Conservation (phyloP, 2,797 vertebrate species). For the Zalophus californianus region DNA sequence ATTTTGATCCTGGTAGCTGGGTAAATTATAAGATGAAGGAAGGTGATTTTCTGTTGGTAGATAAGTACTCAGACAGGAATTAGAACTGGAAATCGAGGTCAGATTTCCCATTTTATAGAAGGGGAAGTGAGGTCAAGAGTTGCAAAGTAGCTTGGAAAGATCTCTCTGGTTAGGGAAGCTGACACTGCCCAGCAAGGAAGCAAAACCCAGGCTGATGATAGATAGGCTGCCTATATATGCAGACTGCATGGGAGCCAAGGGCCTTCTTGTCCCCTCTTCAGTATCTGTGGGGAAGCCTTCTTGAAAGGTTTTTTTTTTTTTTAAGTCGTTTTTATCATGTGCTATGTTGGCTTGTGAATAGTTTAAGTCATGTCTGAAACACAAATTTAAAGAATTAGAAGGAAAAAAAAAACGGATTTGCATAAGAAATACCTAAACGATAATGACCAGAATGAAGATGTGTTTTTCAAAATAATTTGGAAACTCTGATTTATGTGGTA, state of each 20-base stretch:
- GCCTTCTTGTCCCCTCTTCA: neutral
- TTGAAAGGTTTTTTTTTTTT: neutral
- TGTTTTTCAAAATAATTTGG: neutral
- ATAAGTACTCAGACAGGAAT: neutral
- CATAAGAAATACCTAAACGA: neutral
- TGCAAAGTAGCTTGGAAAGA: neutral
- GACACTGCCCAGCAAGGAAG: neutral
- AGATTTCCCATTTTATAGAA: neutral
- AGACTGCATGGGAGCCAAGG: neutral
- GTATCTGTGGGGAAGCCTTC: neutral
- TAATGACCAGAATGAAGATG: neutral
- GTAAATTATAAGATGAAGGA: neutral
- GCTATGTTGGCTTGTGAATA: neutral
- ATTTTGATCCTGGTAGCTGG: neutral
- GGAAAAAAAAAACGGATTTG: neutral
- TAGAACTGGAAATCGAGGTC: neutral
- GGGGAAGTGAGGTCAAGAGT: neutral
- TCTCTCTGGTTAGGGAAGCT: neutral
- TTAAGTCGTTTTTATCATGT: neutral
- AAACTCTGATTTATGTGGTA: neutral
- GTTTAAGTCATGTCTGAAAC: neutral
- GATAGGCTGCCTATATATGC: too few species aligned
- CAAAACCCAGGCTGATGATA: neutral
- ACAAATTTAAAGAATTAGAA: neutral
- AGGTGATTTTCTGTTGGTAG: neutral